Base-by-base conservation (phyloP, 2,113 vertebrate genomes). In the Thamnophis sirtalis region DNA sequence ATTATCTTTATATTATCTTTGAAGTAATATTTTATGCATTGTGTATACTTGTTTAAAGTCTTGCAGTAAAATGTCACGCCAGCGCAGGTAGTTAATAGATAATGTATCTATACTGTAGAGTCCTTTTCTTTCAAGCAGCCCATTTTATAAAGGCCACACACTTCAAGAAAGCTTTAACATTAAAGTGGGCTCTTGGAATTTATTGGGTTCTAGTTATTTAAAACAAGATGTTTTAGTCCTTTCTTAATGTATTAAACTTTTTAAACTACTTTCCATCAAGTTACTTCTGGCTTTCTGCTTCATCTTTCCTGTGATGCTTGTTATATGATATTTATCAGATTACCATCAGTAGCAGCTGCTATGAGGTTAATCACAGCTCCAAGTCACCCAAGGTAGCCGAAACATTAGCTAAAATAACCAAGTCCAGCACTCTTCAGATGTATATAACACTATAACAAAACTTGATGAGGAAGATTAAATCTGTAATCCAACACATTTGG, bases 221-320 rank as follows among this genome's bases (percentile, higher is more conserved):
- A 33, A 92, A 92, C 48, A 89, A 89, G 91, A 92, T 89, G 48
- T 92, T 92, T 92, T n/a, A 51, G 28, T 24, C 21, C n/a, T 13
- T 89, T 84, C 38, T 33, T 60, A 51, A 89, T 9, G 24, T 60
- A 60, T 50, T 84, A 89, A n/a, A 85, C n/a, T 50, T 28, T 55
- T 88, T 19, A 49, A 33, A 10, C 21, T 49, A 60, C 15, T 85
- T 92, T 58, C 19, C 54, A 89, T 48, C n/a, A 92, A 85, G 7
- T 68, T 13, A 13, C 13, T 1, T 19, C 24, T 73, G 50, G 22
- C 4, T 91, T 48, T 26, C 51, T 50, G 11, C 22, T 91, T 63
- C 38, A 33, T 51, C n/a, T 87, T 87, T 63, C 90, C 22, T 26
- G 51, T 63, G 56, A 53, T 26, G n/a, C 28, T 87, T 17, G 53